A percentile compares a stretch with the other conserved stretches of the same genome.
These are phyloP conservation scores for Drosophila virilis DNA, from an alignment of 1,140 invertebrate genomes.

Conservation along the genomic window DNA sequence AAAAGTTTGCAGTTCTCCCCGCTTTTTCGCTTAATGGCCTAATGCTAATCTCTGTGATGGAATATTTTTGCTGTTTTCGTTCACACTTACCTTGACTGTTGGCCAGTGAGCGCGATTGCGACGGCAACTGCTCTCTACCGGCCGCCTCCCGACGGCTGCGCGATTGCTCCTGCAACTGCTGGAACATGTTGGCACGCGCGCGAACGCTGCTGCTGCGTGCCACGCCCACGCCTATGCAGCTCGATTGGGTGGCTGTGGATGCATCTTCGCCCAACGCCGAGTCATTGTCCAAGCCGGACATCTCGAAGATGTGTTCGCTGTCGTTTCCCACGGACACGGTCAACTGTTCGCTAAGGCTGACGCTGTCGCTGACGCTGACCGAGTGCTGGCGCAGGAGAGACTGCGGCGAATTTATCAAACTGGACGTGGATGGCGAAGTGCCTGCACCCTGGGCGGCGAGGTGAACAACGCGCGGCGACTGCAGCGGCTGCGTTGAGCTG, in stretches of 20 bases:
- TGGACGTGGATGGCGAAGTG: conserved; percentile 17
- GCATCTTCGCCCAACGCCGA: conserved; percentile 55
- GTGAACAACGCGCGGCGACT: conserved; percentile 64
- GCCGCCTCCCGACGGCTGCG: conserved; percentile 45
- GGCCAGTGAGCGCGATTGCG: conserved; percentile 37
- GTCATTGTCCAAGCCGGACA: conserved; percentile 78
- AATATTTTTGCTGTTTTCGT: neutral
- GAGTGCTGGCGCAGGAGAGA: conserved; percentile 53
- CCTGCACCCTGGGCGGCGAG: conserved; percentile 40
- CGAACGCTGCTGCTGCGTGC: conserved; percentile 87
- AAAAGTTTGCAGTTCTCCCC: conserved; percentile 41
- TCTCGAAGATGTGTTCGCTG: conserved; percentile 77
- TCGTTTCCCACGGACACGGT: conserved; percentile 67
- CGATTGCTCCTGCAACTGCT: conserved; percentile 86
- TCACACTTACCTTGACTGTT: conserved; percentile 59
- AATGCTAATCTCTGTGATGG: conserved; percentile 63
- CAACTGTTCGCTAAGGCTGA: conserved; percentile 64
- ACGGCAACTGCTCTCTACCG: conserved; percentile 41
- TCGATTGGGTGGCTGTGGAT: conserved; percentile 22
- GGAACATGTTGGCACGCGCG: conserved; percentile 87
- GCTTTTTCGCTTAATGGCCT: conserved; percentile 55
- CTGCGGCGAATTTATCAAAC: conserved; percentile 12
- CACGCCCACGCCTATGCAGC: conserved; percentile 63
- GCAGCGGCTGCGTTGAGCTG: conserved; percentile 70
- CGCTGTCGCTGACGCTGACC: conserved; percentile 62